Percentiles rank a stretch among this genome's conserved stretches.
These are phyloP conservation scores for Cephalopachus bancanus DNA, from an alignment of 2,797 vertebrate genomes.

Conservation along the genomic window DNA sequence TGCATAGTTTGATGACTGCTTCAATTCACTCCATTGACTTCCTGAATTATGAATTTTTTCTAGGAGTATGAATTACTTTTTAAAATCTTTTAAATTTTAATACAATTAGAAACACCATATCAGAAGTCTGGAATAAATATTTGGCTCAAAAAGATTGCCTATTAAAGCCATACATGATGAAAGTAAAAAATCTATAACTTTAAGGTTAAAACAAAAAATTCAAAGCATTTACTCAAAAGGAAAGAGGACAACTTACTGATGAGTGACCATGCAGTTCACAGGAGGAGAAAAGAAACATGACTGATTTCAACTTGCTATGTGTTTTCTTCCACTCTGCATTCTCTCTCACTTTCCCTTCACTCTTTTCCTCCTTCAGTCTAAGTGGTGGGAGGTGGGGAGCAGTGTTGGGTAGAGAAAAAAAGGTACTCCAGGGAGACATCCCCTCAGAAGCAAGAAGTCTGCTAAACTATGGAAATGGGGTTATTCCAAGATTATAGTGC, in stretches of 20 bases:
- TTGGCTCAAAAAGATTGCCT: neutral
- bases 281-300: neutral
- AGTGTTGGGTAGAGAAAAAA: neutral
- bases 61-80: neutral
- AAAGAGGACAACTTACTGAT: neutral
- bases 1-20: neutral
- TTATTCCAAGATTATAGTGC: neutral
- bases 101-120: neutral
- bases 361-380: neutral
- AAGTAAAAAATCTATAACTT: neutral
- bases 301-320: neutral
- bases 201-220: neutral
- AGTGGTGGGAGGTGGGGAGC: rapidly evolving
- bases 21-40: neutral
- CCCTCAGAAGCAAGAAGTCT: neutral
- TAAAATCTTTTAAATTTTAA: conserved; percentile 34
- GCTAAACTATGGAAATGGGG: neutral
- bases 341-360: neutral
- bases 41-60: neutral
- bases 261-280: neutral
- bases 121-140: conserved; percentile 15
- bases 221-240: neutral
- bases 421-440: neutral
- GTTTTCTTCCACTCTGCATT: neutral
- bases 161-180: neutral